A percentile compares a stretch with the other conserved stretches of the same genome.
These are phyloP conservation scores for Merluccius polli DNA, from an alignment of 2,797 vertebrate genomes.

Conservation along the genomic window DNA sequence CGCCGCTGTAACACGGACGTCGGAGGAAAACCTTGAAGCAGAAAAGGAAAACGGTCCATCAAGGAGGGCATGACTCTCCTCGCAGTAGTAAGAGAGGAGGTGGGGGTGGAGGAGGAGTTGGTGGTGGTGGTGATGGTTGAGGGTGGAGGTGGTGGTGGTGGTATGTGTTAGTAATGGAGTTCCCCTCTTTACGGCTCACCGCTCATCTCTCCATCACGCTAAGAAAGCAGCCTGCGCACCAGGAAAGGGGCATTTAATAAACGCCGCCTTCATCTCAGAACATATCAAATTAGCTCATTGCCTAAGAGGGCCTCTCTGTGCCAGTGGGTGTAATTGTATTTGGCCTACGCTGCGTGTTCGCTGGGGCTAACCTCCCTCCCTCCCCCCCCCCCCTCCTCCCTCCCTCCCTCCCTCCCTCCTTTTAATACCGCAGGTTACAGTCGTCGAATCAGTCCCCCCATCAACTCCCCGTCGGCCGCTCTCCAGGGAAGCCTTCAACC, in stretches of 20 bases:
- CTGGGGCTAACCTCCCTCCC: not conserved
- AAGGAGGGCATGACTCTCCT: not conserved
- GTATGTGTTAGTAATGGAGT: slow-evolving; percentile 39
- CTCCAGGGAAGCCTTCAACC: not conserved
- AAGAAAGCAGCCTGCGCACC: slow-evolving; percentile 26
- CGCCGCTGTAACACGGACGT: not conserved
- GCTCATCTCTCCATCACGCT: slow-evolving; percentile 18
- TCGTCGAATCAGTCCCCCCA: not conserved
- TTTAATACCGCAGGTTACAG: slow-evolving; percentile 6
- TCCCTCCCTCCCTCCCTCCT: not conserved
- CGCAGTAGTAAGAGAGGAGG: slow-evolving; percentile 14
- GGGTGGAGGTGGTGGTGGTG: slow-evolving; percentile 4
- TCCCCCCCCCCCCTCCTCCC: not conserved
- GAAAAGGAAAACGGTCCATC: not conserved
- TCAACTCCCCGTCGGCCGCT: not conserved
- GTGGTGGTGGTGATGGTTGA: slow-evolving; percentile 29
- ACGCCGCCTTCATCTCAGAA: slow-evolving; percentile 13
- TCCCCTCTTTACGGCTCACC: slow-evolving; percentile 24
- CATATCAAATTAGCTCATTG: slow-evolving; percentile 25
- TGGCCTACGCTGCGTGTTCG: slow-evolving; percentile 3
- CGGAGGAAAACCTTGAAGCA: not conserved
- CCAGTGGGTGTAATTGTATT: slow-evolving; percentile 18
- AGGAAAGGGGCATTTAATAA: slow-evolving; percentile 39
- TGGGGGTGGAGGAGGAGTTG: slow-evolving; percentile 5
- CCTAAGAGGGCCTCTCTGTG: slow-evolving; percentile 10